Evolutionary conservation across 1,140 invertebrate species (phyloP).

Genomic region (Diploscapter pachys): DNA sequence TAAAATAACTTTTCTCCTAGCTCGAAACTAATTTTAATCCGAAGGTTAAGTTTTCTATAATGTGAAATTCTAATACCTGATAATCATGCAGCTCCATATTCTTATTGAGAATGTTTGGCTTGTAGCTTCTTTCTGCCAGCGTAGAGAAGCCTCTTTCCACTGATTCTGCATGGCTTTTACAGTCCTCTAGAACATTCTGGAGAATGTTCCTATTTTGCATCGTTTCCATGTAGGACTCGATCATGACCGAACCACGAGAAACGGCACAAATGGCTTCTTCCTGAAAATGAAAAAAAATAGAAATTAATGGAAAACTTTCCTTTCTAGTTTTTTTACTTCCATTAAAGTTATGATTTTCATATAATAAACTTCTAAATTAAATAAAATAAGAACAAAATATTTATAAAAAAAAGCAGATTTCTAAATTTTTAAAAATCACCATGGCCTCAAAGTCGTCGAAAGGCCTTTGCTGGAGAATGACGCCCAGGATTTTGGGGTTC

Average conservation of each 20-base stretch:
- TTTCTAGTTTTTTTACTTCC: too few species aligned
- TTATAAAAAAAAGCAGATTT: background rate
- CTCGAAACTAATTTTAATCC: slow-evolving; percentile 12
- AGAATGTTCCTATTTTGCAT: slow-evolving; percentile 39
- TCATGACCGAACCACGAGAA: slow-evolving; percentile 9
- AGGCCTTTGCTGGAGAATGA: slow-evolving; percentile 38
- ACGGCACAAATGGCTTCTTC: slow-evolving; percentile 17
- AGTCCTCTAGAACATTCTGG: slow-evolving; percentile 48
- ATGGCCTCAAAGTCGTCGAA: slow-evolving; percentile 32
- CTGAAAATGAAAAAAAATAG: slow-evolving; percentile 30
- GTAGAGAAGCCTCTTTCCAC: slow-evolving; percentile 42
- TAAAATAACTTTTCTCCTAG: slow-evolving; percentile 11
- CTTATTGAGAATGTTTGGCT: slow-evolving; percentile 15
- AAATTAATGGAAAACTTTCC: background rate
- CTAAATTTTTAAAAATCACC: slow-evolving; percentile 19
- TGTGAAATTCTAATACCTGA: slow-evolving; percentile 4
- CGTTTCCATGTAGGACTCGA: slow-evolving; percentile 33
- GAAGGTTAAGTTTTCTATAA: slow-evolving; percentile 4
- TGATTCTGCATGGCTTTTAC: slow-evolving; percentile 34
- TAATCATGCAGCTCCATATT: background rate
- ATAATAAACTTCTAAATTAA: background rate
- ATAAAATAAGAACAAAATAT: slow-evolving; percentile 11
- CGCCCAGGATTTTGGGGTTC: slow-evolving; percentile 36
- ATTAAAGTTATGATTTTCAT: too few species aligned
- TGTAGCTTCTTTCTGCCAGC: slow-evolving; percentile 5